phyloP scores from a whole-genome alignment of 2,113 vertebrate species.

The Chionodraco myersi region DNA sequence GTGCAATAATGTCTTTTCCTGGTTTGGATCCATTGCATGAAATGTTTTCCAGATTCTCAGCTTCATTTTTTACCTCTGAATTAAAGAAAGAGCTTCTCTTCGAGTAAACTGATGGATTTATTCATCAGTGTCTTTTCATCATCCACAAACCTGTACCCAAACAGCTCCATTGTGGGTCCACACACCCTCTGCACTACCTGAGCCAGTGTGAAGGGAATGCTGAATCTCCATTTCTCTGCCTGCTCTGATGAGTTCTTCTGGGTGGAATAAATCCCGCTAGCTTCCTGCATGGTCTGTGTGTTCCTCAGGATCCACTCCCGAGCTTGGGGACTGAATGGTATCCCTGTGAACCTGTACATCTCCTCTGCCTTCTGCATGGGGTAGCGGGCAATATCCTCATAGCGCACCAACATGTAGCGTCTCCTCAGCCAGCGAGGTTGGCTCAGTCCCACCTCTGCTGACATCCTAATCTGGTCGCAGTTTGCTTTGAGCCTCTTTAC shows the following conservation, averaged over 20 bases:
- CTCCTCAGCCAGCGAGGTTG: constrained; percentile 89
- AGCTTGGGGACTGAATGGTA: constrained; percentile 89
- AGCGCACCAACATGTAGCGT: constrained; percentile 95
- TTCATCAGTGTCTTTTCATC: constrained; percentile 87
- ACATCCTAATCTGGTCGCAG: constrained; percentile 91
- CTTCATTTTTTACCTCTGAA: constrained; percentile 1
- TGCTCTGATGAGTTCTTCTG: constrained; percentile 96
- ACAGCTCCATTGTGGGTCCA: constrained; percentile 90
- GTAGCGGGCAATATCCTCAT: constrained; percentile 92
- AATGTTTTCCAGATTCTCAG: constrained; percentile 23
- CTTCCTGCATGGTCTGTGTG: constrained; percentile 86
- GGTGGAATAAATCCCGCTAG: constrained; percentile 91
- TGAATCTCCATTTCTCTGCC: constrained; percentile 95
- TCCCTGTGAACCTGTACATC: constrained; percentile 93
- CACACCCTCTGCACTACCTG: constrained; percentile 94
- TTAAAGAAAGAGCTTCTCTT: constrained; percentile 83
- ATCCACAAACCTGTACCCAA: constrained; percentile 90
- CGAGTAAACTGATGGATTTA: constrained; percentile 92
- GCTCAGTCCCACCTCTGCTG: constrained; percentile 90
- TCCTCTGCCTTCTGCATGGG: constrained; percentile 92
- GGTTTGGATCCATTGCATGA: background rate
- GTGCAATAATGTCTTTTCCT: constrained; percentile 44
- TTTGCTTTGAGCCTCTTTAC: constrained; percentile 90
- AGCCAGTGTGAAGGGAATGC: constrained; percentile 93
- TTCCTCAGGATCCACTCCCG: constrained; percentile 93